Evolutionary conservation across 2,113 vertebrate genomes (phyloP).

Genomic region (Climacteris rufus): DNA sequence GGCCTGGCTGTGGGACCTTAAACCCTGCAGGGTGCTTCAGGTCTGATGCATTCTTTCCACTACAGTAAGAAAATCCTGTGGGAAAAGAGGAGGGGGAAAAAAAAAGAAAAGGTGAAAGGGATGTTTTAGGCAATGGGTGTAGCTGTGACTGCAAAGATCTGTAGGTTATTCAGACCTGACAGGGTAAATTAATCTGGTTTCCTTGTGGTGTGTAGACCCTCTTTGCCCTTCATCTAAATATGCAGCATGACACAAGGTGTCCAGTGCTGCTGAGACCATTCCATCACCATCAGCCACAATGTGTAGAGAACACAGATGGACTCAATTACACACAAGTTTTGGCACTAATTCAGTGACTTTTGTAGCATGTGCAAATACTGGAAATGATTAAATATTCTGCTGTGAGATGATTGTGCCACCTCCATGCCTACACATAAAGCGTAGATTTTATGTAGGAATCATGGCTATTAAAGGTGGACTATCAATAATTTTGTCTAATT

Average conservation of each 20-base stretch:
- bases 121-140: neutral
- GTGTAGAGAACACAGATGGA: neutral
- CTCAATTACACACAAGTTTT: neutral
- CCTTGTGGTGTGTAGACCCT: neutral
- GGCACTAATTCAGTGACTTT: neutral
- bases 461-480: neutral
- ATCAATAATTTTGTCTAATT: neutral
- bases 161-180: neutral
- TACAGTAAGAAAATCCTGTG: neutral
- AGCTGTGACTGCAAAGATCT: neutral
- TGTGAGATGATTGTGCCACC: neutral
- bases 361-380: neutral
- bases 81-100: fast-evolving
- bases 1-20: neutral
- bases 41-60: neutral
- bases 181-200: neutral
- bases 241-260: neutral
- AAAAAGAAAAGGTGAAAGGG: neutral
- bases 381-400: neutral
- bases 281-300: neutral
- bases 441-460: neutral
- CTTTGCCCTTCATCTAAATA: neutral
- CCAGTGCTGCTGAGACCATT: neutral
- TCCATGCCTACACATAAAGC: neutral
- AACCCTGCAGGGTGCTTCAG: neutral